Conservation (phyloP, 2,113 vertebrate species). For the Neogale vison region DNA sequence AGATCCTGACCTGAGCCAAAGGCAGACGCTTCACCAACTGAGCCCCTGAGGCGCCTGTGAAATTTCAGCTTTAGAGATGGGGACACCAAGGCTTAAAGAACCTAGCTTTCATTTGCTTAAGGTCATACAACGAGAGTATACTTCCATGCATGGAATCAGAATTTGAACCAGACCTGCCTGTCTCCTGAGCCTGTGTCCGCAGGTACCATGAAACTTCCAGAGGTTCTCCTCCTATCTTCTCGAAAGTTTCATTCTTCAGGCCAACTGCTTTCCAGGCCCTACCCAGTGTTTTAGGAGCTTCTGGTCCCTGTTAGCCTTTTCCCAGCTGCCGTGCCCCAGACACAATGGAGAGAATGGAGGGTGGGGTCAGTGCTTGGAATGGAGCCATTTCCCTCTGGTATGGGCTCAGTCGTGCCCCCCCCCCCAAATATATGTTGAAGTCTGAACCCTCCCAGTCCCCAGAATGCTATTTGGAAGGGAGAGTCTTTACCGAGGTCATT, state of each 20-base stretch:
- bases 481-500: background rate
- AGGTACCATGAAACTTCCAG: background rate
- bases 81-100: background rate
- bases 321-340: background rate
- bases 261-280: background rate
- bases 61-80: background rate
- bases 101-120: background rate
- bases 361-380: background rate
- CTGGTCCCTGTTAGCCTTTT: background rate
- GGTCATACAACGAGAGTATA: background rate
- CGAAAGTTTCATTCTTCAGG: background rate
- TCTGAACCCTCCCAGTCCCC: background rate
- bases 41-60: background rate
- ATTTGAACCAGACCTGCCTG: background rate
- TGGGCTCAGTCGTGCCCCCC: background rate
- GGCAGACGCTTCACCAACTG: background rate
- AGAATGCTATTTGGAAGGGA: background rate
- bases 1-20: background rate
- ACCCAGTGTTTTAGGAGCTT: background rate
- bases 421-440: background rate
- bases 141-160: background rate
- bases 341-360: too few species aligned
- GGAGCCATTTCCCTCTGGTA: background rate
- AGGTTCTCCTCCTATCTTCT: background rate
- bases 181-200: background rate